Percentiles rank a stretch among this genome's conserved stretches.
Conservation (phyloP, 1,140 invertebrate genomes). For the Varroa destructor region DNA sequence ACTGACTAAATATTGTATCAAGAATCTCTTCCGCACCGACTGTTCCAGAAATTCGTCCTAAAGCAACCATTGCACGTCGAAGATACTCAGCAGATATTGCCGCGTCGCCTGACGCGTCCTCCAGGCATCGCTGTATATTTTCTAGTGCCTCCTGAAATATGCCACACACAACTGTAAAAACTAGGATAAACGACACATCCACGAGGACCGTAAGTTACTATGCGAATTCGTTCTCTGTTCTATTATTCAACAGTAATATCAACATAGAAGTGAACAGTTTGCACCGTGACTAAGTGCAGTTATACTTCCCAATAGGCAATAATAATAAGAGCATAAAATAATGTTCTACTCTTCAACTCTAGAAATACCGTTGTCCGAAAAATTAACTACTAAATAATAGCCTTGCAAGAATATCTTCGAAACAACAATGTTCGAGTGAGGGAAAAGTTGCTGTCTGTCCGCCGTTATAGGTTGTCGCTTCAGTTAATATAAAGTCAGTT, state of each 20-base stretch:
- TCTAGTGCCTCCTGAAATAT: slow-evolving; percentile 37
- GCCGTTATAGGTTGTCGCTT: too few species aligned
- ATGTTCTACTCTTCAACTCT: too few species aligned
- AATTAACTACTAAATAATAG: too few species aligned
- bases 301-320: not conserved
- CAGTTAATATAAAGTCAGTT: too few species aligned
- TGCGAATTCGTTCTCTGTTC: slow-evolving; percentile 36
- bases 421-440: too few species aligned
- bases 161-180: too few species aligned
- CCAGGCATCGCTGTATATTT: slow-evolving; percentile 35
- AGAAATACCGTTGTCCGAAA: too few species aligned
- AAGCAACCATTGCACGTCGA: slow-evolving; percentile 49
- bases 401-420: too few species aligned
- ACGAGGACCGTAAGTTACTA: too few species aligned
- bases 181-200: too few species aligned
- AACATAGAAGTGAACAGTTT: not conserved
- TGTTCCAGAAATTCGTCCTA: slow-evolving; percentile 62
- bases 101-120: slow-evolving; percentile 39
- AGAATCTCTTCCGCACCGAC: slow-evolving; percentile 62
- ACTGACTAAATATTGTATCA: slow-evolving; percentile 67
- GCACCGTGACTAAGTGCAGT: not conserved
- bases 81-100: slow-evolving; percentile 57
- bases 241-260: not conserved
- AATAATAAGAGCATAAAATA: not conserved
- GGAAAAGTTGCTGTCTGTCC: too few species aligned